Conservation (phyloP, 2,888 invertebrate species). For the Timema cristinae region DNA sequence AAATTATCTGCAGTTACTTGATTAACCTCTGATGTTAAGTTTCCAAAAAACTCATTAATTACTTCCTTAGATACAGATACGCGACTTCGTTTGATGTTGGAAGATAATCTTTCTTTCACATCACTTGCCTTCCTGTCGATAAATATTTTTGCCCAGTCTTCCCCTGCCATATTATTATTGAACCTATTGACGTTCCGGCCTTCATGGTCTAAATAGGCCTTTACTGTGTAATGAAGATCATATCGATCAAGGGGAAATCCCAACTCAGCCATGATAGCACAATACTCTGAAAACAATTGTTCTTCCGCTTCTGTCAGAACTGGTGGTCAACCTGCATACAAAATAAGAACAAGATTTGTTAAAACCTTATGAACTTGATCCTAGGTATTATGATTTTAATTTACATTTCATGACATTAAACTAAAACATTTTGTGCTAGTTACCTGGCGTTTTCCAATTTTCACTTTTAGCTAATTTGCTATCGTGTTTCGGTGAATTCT, state of each 20-base stretch:
- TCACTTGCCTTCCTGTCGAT: neutral
- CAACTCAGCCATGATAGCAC: neutral
- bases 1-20: too few relatives aligned
- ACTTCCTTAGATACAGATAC: neutral
- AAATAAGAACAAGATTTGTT: neutral
- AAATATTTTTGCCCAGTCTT: constrained; percentile 15
- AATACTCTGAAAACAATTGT: constrained; percentile 4
- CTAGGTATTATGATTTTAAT: too few relatives aligned
- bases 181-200: neutral
- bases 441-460: too few relatives aligned
- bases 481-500: constrained; percentile 13
- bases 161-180: too few relatives aligned
- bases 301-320: neutral
- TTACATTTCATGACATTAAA: too few relatives aligned
- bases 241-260: constrained; percentile 2
- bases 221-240: neutral
- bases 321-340: neutral
- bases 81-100: neutral
- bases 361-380: too few relatives aligned
- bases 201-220: constrained; percentile 3
- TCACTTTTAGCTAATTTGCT: neutral
- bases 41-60: neutral
- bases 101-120: constrained; percentile 5
- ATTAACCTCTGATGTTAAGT: neutral
- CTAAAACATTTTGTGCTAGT: too few relatives aligned